Conservation (phyloP, 1,140 invertebrate species). For the Drosophila sp. region DNA sequence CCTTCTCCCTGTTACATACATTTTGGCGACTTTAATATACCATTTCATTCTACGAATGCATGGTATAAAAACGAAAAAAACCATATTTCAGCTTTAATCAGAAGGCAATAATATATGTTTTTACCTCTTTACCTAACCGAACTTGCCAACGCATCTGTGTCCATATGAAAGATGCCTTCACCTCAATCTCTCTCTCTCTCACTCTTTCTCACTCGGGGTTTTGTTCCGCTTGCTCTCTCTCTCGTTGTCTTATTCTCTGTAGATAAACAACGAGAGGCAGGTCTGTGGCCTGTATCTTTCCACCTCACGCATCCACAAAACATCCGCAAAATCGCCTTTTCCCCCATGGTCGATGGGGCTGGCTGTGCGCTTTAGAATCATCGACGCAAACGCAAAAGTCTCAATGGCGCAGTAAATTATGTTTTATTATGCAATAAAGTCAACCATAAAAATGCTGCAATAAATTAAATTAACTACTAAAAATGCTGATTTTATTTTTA, state of each 20-base stretch:
- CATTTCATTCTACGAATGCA: too few species aligned
- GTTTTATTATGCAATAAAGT: slow-evolving; percentile 83
- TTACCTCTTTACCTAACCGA: slow-evolving; percentile 19
- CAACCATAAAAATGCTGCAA: slow-evolving; percentile 83
- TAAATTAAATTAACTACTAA: slow-evolving; percentile 83
- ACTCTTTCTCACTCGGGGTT: neutral
- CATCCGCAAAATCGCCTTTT: slow-evolving; percentile 25
- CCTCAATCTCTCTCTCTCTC: slow-evolving; percentile 29
- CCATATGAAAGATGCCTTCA: slow-evolving; percentile 2
- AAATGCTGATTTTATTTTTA: slow-evolving; percentile 82
- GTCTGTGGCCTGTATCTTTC: slow-evolving; percentile 9
- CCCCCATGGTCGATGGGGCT: slow-evolving; percentile 45
- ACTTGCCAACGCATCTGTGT: slow-evolving; percentile 21
- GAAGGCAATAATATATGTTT: slow-evolving; percentile 24
- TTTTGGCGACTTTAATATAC: too few species aligned
- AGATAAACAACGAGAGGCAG: slow-evolving; percentile 25
- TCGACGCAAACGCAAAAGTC: slow-evolving; percentile 80
- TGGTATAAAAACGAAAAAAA: neutral
- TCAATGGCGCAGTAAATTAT: slow-evolving; percentile 83
- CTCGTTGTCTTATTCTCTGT: neutral
- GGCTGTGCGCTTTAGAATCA: slow-evolving; percentile 74
- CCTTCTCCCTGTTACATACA: too few species aligned
- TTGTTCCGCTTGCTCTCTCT: neutral
- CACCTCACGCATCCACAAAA: slow-evolving; percentile 11
- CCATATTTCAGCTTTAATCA: slow-evolving; percentile 44